These are phyloP conservation scores for Rallus crepitans DNA, from an alignment of 2,797 vertebrate species.

Conservation along the genomic window DNA sequence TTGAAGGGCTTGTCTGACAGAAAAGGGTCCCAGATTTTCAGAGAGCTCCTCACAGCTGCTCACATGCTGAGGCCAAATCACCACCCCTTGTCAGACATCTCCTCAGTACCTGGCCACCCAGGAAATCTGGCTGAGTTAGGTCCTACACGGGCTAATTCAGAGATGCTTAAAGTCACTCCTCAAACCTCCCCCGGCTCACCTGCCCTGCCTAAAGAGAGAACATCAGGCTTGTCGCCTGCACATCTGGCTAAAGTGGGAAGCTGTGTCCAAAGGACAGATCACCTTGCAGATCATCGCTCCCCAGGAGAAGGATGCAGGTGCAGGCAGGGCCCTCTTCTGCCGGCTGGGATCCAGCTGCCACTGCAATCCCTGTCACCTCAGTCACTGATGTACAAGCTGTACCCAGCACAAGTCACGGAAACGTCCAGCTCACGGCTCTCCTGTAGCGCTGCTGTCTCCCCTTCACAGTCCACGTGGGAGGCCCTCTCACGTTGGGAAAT, in stretches of 20 bases:
- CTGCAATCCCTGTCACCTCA: not conserved
- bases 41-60: not conserved
- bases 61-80: not conserved
- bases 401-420: not conserved
- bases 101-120: accelerated
- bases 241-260: not conserved
- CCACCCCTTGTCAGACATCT: not conserved
- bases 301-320: not conserved
- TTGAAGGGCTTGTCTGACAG: not conserved
- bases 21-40: not conserved
- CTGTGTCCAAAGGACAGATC: not conserved
- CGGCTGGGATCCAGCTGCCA: not conserved
- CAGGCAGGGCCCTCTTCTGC: not conserved
- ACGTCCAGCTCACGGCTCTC: not conserved
- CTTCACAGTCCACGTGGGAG: accelerated
- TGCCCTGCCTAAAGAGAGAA: not conserved
- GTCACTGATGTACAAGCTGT: not conserved
- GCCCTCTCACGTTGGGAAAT: not conserved
- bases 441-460: not conserved
- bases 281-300: not conserved
- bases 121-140: not conserved
- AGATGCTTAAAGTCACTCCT: not conserved
- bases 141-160: accelerated
- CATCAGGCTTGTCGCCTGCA: not conserved
- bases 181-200: not conserved